Evolutionary conservation across 2,797 vertebrate species (phyloP), one percentile per base, ranked within the genome.

Genomic region (Spatula clypeata): DNA sequence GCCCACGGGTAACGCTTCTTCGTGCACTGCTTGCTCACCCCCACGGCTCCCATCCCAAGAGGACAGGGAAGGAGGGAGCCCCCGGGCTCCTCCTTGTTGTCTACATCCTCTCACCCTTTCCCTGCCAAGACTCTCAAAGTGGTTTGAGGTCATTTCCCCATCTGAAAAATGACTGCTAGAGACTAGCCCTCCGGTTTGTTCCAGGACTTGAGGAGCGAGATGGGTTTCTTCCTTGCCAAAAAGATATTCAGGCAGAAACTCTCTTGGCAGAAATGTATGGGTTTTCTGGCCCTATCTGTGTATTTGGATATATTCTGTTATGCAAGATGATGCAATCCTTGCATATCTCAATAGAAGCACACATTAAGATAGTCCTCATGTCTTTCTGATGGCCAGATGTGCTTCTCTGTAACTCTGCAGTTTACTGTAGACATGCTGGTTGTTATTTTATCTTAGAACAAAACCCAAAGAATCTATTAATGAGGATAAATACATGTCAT

Each of bases 161-260:
- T 77, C 58, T 79, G 54, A 80, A 84, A 77, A 94, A 72, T 18
- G 58, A 65, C 55, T 76, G 47, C 29, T 91, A 26, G 60, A 81
- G 70, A 93, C 38, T 40, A 77, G 13, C 4, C 31, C 32, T 27
- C 73, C 71, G 45, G 24, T 83, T 86, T 85, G 34, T 75, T 91
- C 70, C 73, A 75, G 64, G 47, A 51, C 40, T 69, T 57, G 60
- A 76, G 71, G 47, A 75, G 7, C 5, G 34, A 90, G 79, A 86
- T 15, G n/a, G 40, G 86, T 87, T 89, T 79, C 38, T 73, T 93
- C 73, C 55, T 81, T 86, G 76, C 66, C 82, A 86, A 84, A 70
- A 86, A 80, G 67, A 81, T 61, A 74, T 24, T 86, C 65, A 80
- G 61, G 61, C 82, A 89, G 72, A 90, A 93, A 81, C 8, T 58